phyloP scores from a whole-genome alignment of 2,888 invertebrate species.

The Polietes domitor region DNA sequence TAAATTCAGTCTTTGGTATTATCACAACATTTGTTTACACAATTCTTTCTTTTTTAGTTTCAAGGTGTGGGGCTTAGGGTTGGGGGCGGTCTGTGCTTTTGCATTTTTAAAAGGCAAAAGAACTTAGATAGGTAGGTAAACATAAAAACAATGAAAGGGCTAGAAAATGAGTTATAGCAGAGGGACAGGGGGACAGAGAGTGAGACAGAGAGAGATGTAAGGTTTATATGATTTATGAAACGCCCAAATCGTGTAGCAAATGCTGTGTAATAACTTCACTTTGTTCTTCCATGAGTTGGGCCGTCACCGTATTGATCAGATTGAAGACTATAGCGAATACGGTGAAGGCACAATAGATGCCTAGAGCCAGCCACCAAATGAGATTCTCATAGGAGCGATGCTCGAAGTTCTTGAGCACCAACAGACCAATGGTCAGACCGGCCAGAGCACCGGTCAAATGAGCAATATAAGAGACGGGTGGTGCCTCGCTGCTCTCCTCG shows the following conservation, averaged over 20 bases:
- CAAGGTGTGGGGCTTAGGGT: background rate
- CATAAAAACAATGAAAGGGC: background rate
- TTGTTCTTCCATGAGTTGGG: slow-evolving; percentile 79
- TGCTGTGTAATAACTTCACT: slow-evolving; percentile 80
- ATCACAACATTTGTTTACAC: slow-evolving; percentile 82
- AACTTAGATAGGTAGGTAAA: slow-evolving; percentile 1
- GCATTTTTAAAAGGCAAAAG: slow-evolving; percentile 61
- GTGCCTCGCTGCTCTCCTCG: slow-evolving; percentile 76
- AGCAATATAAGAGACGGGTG: slow-evolving; percentile 96
- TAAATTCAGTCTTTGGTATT: slow-evolving; percentile 81
- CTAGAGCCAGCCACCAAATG: slow-evolving; percentile 97
- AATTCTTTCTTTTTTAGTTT: slow-evolving; percentile 69
- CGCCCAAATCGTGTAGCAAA: slow-evolving; percentile 80
- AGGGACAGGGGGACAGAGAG: background rate
- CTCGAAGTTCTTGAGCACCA: slow-evolving; percentile 97
- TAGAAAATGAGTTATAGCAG: background rate
- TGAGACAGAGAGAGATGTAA: background rate
- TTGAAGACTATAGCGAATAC: slow-evolving; percentile 97
- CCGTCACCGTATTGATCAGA: slow-evolving; percentile 83
- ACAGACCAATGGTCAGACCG: slow-evolving; percentile 95
- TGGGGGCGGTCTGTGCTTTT: slow-evolving; percentile 22
- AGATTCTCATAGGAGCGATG: slow-evolving; percentile 93
- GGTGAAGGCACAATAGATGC: slow-evolving; percentile 95
- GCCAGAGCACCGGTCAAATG: slow-evolving; percentile 97
- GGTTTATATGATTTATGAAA: slow-evolving; percentile 75